phyloP scores from a whole-genome alignment of 2,888 invertebrate species.

The Mesorhabditis spiculigera region DNA sequence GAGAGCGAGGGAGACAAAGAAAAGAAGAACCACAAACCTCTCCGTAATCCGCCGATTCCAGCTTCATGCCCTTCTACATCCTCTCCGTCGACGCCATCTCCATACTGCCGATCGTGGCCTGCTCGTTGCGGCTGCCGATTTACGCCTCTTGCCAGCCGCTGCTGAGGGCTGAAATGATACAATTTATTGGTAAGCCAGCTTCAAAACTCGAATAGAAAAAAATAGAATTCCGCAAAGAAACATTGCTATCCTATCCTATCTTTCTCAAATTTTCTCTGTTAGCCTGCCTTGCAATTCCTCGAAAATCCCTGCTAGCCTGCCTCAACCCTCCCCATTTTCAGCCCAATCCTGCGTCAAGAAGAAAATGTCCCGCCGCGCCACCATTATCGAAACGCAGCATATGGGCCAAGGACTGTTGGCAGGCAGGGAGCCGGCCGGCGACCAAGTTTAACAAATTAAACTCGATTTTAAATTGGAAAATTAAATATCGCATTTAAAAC shows the following conservation, averaged over 20 bases:
- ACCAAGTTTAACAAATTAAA: neutral
- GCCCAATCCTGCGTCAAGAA: conserved; percentile 18
- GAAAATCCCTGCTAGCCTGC: neutral
- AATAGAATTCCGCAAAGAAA: neutral
- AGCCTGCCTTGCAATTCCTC: neutral
- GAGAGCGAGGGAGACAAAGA: neutral
- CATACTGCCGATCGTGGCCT: conserved; percentile 34
- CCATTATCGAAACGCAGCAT: conserved; percentile 15
- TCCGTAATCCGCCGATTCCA: conserved; percentile 12
- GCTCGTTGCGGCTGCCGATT: conserved; percentile 39
- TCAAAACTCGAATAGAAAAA: too few relatives aligned
- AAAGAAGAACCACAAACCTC: neutral
- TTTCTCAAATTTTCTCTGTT: neutral
- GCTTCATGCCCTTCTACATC: conserved; percentile 32
- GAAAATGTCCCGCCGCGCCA: conserved; percentile 17
- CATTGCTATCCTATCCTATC: neutral
- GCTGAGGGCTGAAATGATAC: conserved; percentile 30
- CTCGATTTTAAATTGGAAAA: too few relatives aligned
- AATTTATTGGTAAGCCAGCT: conserved; percentile 31
- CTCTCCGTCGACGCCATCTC: conserved; percentile 40
- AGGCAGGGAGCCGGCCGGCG: neutral
- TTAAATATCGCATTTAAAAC: too few relatives aligned
- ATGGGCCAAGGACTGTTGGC: neutral
- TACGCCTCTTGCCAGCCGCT: conserved; percentile 38
- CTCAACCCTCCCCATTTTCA: conserved; percentile 1